Conservation (phyloP, 2,888 invertebrate species). For the Caenorhabditis sinica region DNA sequence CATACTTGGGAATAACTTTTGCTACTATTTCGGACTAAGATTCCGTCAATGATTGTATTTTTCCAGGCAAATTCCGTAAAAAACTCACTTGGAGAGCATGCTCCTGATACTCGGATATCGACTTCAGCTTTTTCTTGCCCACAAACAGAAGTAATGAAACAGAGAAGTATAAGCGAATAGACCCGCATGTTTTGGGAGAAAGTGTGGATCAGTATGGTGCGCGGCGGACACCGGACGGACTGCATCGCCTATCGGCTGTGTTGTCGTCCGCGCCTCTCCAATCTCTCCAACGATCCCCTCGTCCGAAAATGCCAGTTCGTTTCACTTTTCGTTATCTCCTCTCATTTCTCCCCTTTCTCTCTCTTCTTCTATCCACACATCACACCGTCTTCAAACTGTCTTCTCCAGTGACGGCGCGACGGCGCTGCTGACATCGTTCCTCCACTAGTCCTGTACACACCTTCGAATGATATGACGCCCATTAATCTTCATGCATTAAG, state of each 20-base stretch:
- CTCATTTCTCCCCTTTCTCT: slow-evolving; percentile 36
- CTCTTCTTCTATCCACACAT: slow-evolving; percentile 45
- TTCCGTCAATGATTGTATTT: no score
- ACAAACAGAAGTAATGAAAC: slow-evolving; percentile 59
- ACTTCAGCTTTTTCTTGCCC: slow-evolving; percentile 83
- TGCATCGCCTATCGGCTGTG: slow-evolving; percentile 56
- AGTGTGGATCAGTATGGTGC: slow-evolving; percentile 64
- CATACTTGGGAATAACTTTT: no score
- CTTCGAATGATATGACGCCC: slow-evolving; percentile 53
- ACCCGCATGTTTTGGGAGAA: slow-evolving; percentile 69
- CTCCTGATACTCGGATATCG: slow-evolving; percentile 82
- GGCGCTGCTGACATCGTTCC: slow-evolving; percentile 63
- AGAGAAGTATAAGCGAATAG: slow-evolving; percentile 64
- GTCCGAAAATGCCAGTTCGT: slow-evolving; percentile 66
- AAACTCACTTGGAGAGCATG: slow-evolving; percentile 82
- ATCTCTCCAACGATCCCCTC: slow-evolving; percentile 50
- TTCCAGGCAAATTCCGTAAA: no score
- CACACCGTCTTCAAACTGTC: slow-evolving; percentile 34
- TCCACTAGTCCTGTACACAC: slow-evolving; percentile 45
- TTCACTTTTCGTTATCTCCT: slow-evolving; percentile 64
- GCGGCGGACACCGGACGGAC: slow-evolving; percentile 65
- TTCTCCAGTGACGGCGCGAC: slow-evolving; percentile 47
- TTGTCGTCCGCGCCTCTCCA: slow-evolving; percentile 61
- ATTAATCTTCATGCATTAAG: slow-evolving; percentile 23
- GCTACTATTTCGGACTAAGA: no score